Evolutionary conservation across 2,113 vertebrate species (phyloP).

Genomic region (Pseudorhombus dupliciocellatus): DNA sequence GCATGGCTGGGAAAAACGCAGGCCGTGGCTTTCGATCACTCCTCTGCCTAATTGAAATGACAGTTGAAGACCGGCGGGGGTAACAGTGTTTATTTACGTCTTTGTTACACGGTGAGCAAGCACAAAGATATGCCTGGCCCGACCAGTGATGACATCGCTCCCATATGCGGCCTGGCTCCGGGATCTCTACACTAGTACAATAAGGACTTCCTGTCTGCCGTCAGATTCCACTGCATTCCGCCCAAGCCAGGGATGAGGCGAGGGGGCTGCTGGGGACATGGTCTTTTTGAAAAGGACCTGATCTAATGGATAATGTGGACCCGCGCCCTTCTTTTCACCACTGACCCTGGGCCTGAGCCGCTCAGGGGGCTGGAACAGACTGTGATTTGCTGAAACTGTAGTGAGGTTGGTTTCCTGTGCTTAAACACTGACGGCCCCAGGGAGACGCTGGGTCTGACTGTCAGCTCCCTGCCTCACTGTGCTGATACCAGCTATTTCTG

Average conservation of each 20-base stretch:
- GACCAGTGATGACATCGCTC: slow-evolving; percentile 80
- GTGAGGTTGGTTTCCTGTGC: slow-evolving; percentile 29
- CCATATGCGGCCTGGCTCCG: slow-evolving; percentile 86
- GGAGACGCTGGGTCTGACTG: slow-evolving; percentile 35
- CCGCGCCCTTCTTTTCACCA: slow-evolving; percentile 39
- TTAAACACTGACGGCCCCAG: slow-evolving; percentile 34
- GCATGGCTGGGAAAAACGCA: slow-evolving; percentile 74
- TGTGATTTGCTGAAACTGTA: slow-evolving; percentile 28
- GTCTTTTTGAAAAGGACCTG: slow-evolving; percentile 62
- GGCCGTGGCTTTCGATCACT: slow-evolving; percentile 65
- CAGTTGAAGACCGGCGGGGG: slow-evolving; percentile 84
- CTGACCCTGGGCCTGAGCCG: slow-evolving; percentile 20
- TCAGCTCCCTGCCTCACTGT: slow-evolving; percentile 29
- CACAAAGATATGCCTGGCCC: slow-evolving; percentile 85
- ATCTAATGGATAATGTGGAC: slow-evolving; percentile 53
- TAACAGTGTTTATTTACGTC: slow-evolving; percentile 87
- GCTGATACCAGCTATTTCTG: slow-evolving; percentile 31
- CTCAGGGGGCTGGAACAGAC: slow-evolving; percentile 14
- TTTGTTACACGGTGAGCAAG: slow-evolving; percentile 87
- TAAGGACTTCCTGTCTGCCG: slow-evolving; percentile 90
- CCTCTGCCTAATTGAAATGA: slow-evolving; percentile 86
- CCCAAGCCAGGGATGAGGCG: slow-evolving; percentile 53
- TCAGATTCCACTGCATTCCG: slow-evolving; percentile 74
- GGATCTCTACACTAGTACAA: slow-evolving; percentile 81
- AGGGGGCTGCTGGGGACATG: slow-evolving; percentile 51